Evolutionary conservation across 2,797 vertebrate genomes (phyloP), one percentile per base, ranked within the genome.

Genomic region (Phoeniculus purpureus): DNA sequence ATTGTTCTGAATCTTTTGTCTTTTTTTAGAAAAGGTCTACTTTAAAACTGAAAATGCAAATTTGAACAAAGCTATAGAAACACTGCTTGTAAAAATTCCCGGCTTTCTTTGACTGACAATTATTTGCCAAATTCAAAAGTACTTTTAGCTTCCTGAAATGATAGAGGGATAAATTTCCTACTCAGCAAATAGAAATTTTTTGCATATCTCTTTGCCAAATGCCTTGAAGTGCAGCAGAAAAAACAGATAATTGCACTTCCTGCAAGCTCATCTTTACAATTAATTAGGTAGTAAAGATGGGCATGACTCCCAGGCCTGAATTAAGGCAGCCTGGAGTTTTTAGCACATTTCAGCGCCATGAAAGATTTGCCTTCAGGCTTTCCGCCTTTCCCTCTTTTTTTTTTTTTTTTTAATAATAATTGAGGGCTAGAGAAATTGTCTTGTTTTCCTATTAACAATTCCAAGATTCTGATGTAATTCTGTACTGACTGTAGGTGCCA

Each of bases 281-380:
- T 94, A 92, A 89, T 89, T 89, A 92, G 62, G 8, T 66, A 75
- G 61, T 68, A 80, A 72, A 92, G 90, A 93, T 74, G n/a, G 79
- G 86, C 93, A 50, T 59, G 56, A 73, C 40, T 94, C 84, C 79
- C 1, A 1, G 70, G 51, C 4, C 8, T 72, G 73, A 87, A 75
- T 75, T 74, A 92, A 81, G 29, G 56, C 73, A 89, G 34, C 60
- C 54, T 62, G 54, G 17, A 15, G 27, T 37, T 82, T 82, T 77
- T 27, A 85, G 47, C 12, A 9, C 52, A 26, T 83, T 78, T 87
- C 72, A 89, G 40, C 48, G 64, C 20, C 15, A 25, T 76, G 74
- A 67, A 20, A 89, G 26, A 85, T 62, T 59, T 45, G 60, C 50
- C 73, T 87, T 74, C 48, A 73, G 82, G 89, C 66, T 90, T 85